A percentile compares a stretch with the other conserved stretches of the same genome.
These are phyloP conservation scores for Amaurobius ferox DNA, from an alignment of 2,888 invertebrate genomes.

Conservation along the genomic window DNA sequence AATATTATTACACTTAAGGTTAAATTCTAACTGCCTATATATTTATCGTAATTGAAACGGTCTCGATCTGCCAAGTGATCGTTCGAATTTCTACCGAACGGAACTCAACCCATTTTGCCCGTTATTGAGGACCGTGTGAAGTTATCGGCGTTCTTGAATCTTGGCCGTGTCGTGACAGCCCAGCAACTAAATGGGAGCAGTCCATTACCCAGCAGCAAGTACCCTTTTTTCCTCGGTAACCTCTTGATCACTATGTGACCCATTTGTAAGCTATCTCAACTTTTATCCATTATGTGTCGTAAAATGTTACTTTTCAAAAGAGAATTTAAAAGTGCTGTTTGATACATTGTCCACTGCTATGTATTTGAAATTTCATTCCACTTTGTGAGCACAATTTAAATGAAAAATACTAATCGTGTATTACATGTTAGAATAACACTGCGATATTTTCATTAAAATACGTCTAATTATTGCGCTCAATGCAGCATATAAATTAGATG, in stretches of 20 bases:
- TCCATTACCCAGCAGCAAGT: neutral
- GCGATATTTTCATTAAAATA: no score
- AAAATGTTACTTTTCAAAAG: no score
- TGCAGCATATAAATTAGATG: no score
- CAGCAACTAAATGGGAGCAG: neutral
- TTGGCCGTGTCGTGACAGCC: neutral
- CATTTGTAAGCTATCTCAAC: slow-evolving; percentile 20
- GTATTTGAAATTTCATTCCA: neutral
- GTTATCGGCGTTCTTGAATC: neutral
- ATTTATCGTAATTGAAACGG: neutral
- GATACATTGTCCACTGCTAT: slow-evolving; percentile 19
- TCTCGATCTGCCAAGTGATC: neutral
- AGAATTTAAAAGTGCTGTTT: no score
- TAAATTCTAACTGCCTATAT: neutral
- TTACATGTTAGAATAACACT: no score
- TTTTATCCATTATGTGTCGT: no score
- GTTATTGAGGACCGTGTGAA: neutral
- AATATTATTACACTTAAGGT: no score
- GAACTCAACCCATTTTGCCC: neutral
- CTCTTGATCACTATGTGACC: slow-evolving; percentile 20
- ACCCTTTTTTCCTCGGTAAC: neutral
- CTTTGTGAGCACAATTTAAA: no score
- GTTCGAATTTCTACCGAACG: neutral
- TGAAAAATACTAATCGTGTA: no score
- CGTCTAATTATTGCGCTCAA: no score